Conservation (phyloP, 2,797 vertebrate genomes). For the Anolis apletophallus region DNA sequence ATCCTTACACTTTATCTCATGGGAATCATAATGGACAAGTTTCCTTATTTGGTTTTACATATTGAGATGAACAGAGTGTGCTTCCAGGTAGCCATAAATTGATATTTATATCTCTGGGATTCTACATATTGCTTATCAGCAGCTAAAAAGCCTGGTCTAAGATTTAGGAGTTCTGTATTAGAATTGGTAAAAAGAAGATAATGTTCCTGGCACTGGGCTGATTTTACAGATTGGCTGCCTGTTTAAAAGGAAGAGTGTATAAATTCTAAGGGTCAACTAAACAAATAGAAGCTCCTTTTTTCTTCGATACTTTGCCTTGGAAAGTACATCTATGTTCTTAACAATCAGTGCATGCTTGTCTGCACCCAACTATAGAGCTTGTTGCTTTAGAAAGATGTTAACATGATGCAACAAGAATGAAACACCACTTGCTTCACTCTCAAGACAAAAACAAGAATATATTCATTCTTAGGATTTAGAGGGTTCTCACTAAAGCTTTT, state of each 20-base stretch:
- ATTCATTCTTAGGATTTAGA: slow-evolving; percentile 13
- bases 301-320: slow-evolving; percentile 25
- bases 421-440: slow-evolving; percentile 61
- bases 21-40: background rate
- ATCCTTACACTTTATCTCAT: background rate
- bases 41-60: background rate
- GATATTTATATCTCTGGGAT: slow-evolving; percentile 22
- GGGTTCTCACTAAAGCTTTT: background rate
- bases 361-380: slow-evolving; percentile 40
- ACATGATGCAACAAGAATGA: slow-evolving; percentile 75
- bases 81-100: slow-evolving; percentile 8
- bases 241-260: slow-evolving; percentile 7
- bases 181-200: slow-evolving; percentile 27
- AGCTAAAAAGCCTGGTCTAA: rapidly evolving
- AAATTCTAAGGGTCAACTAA: slow-evolving; percentile 12
- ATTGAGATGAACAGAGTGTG: background rate
- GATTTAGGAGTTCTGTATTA: slow-evolving; percentile 33
- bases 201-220: background rate
- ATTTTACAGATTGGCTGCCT: slow-evolving; percentile 18
- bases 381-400: slow-evolving; percentile 56
- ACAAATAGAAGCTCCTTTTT: background rate
- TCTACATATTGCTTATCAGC: background rate
- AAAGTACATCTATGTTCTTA: slow-evolving; percentile 28
- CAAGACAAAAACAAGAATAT: slow-evolving; percentile 9
- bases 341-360: slow-evolving; percentile 24